These are phyloP conservation scores for Dolichopus griseipennis DNA, from an alignment of 2,888 invertebrate species.

Conservation along the genomic window DNA sequence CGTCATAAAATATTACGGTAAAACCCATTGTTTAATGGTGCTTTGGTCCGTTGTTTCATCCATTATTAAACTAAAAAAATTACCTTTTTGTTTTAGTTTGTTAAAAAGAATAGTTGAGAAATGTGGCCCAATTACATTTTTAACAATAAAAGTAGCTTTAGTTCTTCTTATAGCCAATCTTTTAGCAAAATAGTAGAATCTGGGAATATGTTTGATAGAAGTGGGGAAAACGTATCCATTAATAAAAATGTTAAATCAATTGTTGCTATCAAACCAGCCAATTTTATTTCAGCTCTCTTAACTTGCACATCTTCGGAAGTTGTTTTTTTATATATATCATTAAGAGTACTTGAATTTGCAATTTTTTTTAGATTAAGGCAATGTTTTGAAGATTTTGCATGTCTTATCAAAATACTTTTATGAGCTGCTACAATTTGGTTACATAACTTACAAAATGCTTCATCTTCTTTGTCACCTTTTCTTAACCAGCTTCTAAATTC, in stretches of 20 bases:
- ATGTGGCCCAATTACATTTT: neutral
- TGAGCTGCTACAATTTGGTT: too few relatives aligned
- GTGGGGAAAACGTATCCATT: neutral
- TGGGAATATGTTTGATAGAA: neutral
- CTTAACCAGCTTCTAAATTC: too few relatives aligned
- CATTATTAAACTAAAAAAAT: slow-evolving; percentile 5
- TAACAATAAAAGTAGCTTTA: slow-evolving; percentile 5
- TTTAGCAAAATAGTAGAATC: slow-evolving; percentile 12
- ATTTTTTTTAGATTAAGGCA: too few relatives aligned
- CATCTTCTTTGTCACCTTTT: too few relatives aligned
- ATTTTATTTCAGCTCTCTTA: neutral
- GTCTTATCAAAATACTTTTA: too few relatives aligned
- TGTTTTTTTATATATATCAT: slow-evolving; percentile 12
- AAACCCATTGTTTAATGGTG: slow-evolving; percentile 5
- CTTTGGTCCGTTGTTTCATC: slow-evolving; percentile 9
- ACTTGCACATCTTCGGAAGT: slow-evolving; percentile 44
- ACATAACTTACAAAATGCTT: too few relatives aligned
- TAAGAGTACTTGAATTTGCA: too few relatives aligned
- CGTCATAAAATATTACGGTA: slow-evolving; percentile 5
- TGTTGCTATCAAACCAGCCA: neutral
- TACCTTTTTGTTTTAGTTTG: neutral
- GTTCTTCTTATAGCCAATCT: neutral
- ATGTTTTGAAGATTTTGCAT: too few relatives aligned
- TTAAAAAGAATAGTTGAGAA: neutral
- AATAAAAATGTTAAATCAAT: slow-evolving; percentile 6